Percentiles rank a stretch among this genome's conserved stretches.
These are phyloP conservation scores for Chrosomus eos DNA, from an alignment of 2,797 vertebrate species.

Conservation along the genomic window DNA sequence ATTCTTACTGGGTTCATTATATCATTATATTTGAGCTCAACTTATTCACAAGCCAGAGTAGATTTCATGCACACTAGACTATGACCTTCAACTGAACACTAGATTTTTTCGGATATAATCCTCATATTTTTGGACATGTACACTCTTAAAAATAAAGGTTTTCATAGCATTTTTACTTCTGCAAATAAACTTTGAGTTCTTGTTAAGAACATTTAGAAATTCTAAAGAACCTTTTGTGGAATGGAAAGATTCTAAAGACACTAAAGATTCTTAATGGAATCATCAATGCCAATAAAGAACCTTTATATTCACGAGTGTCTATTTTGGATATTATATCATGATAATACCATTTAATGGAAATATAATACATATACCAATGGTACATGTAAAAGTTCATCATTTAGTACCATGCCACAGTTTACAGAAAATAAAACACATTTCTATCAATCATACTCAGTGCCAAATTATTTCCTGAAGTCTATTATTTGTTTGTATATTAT, in stretches of 20 bases:
- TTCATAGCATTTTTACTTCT: too few species aligned
- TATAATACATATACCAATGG: neutral
- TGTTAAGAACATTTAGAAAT: neutral
- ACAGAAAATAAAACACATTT: neutral
- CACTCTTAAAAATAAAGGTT: neutral
- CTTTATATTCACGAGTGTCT: neutral
- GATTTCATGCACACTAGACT: neutral
- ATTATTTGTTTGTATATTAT: too few species aligned
- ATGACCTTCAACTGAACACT: neutral
- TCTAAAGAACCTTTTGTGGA: neutral
- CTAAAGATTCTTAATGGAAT: neutral
- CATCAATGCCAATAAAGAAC: neutral
- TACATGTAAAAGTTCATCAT: neutral
- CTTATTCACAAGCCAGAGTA: neutral
- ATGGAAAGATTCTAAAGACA: too few species aligned
- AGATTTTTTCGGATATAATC: neutral
- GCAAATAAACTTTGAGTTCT: too few species aligned
- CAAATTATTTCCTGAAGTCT: neutral
- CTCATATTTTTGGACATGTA: neutral
- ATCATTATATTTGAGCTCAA: constrained; percentile 55
- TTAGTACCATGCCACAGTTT: neutral
- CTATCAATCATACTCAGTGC: neutral
- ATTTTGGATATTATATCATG: neutral
- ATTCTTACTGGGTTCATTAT: constrained; percentile 57
- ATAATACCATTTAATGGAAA: neutral